phyloP scores from a whole-genome alignment of 1,140 invertebrate species.

The Nylanderia fulva region DNA sequence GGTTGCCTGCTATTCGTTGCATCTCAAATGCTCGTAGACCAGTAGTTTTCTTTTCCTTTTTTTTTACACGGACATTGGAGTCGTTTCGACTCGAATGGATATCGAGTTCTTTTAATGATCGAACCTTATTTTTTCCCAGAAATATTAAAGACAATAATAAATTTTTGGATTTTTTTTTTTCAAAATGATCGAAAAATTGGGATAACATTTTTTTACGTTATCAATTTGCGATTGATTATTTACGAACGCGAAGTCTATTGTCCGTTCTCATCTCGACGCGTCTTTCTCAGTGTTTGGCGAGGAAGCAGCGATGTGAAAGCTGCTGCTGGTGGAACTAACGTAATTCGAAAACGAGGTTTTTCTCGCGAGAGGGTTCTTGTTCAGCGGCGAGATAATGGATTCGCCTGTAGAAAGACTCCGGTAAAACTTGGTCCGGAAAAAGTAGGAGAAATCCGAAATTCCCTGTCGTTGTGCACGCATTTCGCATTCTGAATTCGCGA shows the following conservation, averaged over 20 bases:
- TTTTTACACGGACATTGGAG: not conserved
- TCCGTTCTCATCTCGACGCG: not conserved
- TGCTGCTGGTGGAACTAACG: constrained; percentile 26
- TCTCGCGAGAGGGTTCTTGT: constrained; percentile 29
- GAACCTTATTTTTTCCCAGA: not conserved
- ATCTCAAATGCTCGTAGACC: constrained; percentile 9
- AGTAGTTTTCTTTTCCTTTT: not conserved
- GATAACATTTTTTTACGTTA: not conserved
- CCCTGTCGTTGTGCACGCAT: constrained; percentile 17
- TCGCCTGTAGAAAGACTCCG: constrained; percentile 9
- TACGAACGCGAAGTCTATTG: not conserved
- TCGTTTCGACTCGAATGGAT: not conserved
- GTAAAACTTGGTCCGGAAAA: constrained; percentile 17
- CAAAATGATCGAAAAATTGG: not conserved
- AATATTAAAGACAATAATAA: not conserved
- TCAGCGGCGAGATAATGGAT: constrained; percentile 52
- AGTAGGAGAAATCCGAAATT: constrained; percentile 18
- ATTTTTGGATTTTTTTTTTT: not conserved
- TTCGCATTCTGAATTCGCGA: constrained; percentile 50
- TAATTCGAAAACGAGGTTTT: constrained; percentile 50
- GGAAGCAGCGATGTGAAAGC: not conserved
- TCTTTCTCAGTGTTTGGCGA: not conserved
- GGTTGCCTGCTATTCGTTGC: not conserved
- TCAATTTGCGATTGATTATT: not conserved
- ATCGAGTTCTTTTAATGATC: not conserved